Percentiles rank a stretch among this genome's conserved stretches.
phyloP scores from a whole-genome alignment of 92 coral and sea anemone genomes.

The Parazoanthus darwini region DNA sequence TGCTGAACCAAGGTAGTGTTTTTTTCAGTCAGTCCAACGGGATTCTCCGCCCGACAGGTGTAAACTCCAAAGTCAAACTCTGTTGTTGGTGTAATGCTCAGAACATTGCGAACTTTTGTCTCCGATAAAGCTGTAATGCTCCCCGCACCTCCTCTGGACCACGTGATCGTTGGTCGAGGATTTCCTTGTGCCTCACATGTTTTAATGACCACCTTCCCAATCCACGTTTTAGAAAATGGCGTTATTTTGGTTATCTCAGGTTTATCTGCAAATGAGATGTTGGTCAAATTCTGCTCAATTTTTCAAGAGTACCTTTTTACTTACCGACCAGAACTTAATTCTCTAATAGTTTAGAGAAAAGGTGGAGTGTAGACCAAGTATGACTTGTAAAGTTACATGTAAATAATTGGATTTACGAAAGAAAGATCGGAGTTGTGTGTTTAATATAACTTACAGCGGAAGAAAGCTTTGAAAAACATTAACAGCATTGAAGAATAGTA shows the following conservation, averaged over 20 bases:
- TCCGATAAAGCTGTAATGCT: background rate
- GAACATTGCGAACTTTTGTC: background rate
- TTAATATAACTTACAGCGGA: too few relatives aligned
- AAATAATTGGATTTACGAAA: too few relatives aligned
- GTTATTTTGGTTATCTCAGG: conserved; percentile 4
- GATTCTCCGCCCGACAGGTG: conserved; percentile 26
- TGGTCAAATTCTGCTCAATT: background rate
- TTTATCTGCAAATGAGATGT: conserved; percentile 7
- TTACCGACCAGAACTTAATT: background rate
- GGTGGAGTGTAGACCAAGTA: too few relatives aligned
- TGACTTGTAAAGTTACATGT: too few relatives aligned
- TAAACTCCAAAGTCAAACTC: conserved; percentile 8
- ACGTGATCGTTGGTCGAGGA: conserved; percentile 29
- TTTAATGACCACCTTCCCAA: background rate
- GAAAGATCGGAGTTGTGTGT: too few relatives aligned
- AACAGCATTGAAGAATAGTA: too few relatives aligned
- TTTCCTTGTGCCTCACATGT: conserved; percentile 12
- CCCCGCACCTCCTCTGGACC: conserved; percentile 9
- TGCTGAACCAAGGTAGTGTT: conserved; percentile 1
- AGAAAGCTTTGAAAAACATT: too few relatives aligned
- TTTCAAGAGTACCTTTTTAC: background rate
- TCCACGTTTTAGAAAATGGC: background rate
- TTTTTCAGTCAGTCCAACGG: background rate
- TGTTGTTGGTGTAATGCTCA: background rate
- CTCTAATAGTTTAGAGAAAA: too few relatives aligned